Conservation (phyloP, 2,888 invertebrate species). For the Bellardia bayeri region DNA sequence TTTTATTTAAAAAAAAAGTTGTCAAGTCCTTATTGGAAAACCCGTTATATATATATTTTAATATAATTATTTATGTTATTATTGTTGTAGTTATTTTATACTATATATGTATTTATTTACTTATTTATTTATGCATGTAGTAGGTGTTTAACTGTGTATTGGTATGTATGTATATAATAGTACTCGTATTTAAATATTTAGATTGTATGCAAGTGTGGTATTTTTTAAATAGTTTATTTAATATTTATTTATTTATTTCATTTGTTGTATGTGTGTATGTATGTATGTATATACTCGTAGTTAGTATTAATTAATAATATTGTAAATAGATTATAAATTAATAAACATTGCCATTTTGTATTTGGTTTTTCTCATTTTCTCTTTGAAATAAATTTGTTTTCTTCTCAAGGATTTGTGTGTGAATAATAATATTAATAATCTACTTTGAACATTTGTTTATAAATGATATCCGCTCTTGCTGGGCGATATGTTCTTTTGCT, state of each 20-base stretch:
- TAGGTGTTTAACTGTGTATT: constrained; percentile 15
- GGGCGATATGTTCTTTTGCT: constrained; percentile 75
- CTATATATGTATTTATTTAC: constrained; percentile 43
- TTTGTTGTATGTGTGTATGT: constrained; percentile 33
- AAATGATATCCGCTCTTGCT: constrained; percentile 69
- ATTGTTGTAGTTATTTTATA: constrained; percentile 17
- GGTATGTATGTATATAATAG: neutral
- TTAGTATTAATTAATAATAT: constrained; percentile 53
- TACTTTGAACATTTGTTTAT: constrained; percentile 69
- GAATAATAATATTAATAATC: constrained; percentile 13
- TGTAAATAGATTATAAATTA: constrained; percentile 70
- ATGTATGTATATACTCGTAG: constrained; percentile 49
- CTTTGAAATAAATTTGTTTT: constrained; percentile 13
- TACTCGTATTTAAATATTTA: constrained; percentile 1
- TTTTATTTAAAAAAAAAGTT: too few relatives aligned
- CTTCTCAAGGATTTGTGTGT: constrained; percentile 34
- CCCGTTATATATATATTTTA: constrained; percentile 42
- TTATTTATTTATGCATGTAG: constrained; percentile 34
- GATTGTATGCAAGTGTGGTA: constrained; percentile 27
- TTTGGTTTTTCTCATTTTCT: constrained; percentile 32
- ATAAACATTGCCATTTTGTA: constrained; percentile 67
- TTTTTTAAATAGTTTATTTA: constrained; percentile 3
- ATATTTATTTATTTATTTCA: constrained; percentile 12
- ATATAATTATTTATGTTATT: constrained; percentile 59
- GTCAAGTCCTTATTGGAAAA: too few relatives aligned